Evolutionary conservation across 2,888 invertebrate species (phyloP).

Genomic region (Taenaris catops): DNA sequence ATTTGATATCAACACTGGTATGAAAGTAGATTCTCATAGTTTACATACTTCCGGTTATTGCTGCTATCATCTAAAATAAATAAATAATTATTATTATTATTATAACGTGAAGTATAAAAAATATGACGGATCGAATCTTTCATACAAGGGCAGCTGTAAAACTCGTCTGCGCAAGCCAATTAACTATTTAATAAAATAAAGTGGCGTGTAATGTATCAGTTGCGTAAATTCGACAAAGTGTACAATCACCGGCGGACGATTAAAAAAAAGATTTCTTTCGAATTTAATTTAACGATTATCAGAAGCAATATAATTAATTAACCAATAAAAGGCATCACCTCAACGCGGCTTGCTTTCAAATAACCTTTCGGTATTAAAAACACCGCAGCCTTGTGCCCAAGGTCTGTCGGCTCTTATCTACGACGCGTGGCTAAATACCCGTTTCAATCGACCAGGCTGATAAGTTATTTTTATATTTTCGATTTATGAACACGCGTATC

Average conservation of each 20-base stretch:
- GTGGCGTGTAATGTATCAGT: too few species aligned
- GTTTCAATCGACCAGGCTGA: conserved; percentile 17
- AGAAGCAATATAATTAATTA: conserved; percentile 9
- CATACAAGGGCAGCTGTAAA: too few species aligned
- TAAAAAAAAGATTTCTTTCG: conserved; percentile 6
- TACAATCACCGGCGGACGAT: background rate
- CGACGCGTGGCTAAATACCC: conserved; percentile 16
- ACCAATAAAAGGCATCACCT: conserved; percentile 12
- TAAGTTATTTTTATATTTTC: conserved; percentile 12
- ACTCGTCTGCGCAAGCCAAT: too few species aligned
- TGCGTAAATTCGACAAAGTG: conserved; percentile 1
- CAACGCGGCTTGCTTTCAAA: conserved; percentile 16
- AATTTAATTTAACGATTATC: conserved; percentile 7
- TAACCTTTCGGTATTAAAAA: conserved; percentile 22
- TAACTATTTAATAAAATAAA: too few species aligned
- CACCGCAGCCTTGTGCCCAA: conserved; percentile 29
- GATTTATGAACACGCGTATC: conserved; percentile 5
- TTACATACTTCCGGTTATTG: too few species aligned
- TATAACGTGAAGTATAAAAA: too few species aligned
- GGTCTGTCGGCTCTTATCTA: conserved; percentile 22
- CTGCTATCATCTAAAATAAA: too few species aligned
- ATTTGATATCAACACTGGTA: too few species aligned
- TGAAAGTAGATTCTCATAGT: too few species aligned
- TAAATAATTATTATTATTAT: too few species aligned
- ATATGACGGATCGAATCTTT: too few species aligned